These are phyloP conservation scores for Oostethus manadensis DNA, from an alignment of 2,113 vertebrate species.

Conservation along the genomic window DNA sequence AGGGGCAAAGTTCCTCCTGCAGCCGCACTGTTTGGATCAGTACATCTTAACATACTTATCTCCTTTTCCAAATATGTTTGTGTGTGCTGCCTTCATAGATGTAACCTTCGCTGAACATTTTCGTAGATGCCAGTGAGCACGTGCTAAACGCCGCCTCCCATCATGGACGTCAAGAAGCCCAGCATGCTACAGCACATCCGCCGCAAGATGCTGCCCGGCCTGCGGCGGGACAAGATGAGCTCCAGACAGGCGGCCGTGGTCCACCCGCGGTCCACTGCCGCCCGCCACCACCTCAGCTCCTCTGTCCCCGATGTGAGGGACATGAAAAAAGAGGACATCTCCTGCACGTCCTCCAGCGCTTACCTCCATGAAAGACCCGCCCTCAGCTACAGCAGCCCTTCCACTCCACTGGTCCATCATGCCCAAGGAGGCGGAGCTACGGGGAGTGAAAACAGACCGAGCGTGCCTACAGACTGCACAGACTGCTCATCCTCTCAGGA, in stretches of 20 bases:
- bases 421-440: neutral
- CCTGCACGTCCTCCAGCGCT: neutral
- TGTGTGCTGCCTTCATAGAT: too few species aligned
- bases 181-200: conserved; percentile 54
- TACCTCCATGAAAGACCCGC: conserved; percentile 2
- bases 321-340: conserved; percentile 21
- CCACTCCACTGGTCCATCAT: conserved; percentile 12
- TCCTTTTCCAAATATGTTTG: too few species aligned
- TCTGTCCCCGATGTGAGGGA: conserved; percentile 51
- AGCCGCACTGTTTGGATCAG: too few species aligned
- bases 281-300: conserved; percentile 51
- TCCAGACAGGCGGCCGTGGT: conserved; percentile 3
- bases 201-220: conserved; percentile 51
- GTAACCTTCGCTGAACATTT: neutral
- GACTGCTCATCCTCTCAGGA: conserved; percentile 52
- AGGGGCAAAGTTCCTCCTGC: too few species aligned
- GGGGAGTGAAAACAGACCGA: conserved; percentile 30
- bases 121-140: conserved; percentile 26
- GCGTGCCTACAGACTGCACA: conserved; percentile 16
- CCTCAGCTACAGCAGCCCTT: conserved; percentile 29
- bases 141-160: conserved; percentile 3
- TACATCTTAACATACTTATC: too few species aligned
- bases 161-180: conserved; percentile 62
- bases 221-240: conserved; percentile 31
- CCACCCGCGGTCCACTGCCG: neutral